Evolutionary conservation across 2,797 vertebrate species (phyloP).

Genomic region (Danio albolineatus): DNA sequence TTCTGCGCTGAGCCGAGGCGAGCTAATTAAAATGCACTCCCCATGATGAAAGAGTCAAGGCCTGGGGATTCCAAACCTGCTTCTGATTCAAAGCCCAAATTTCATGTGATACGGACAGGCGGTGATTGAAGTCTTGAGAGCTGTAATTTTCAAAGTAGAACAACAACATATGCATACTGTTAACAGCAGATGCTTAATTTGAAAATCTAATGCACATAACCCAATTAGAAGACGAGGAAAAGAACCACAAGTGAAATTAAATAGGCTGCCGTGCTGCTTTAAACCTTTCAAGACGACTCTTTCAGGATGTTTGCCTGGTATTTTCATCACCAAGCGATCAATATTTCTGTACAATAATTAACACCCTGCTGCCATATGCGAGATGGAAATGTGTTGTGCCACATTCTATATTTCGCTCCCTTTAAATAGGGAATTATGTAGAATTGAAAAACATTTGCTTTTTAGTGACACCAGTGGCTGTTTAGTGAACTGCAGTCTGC

Average conservation of each 20-base stretch:
- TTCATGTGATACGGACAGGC: conserved; percentile 72
- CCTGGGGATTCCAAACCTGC: conserved; percentile 74
- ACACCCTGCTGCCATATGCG: conserved; percentile 25
- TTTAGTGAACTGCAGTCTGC: no score
- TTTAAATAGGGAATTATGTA: background rate
- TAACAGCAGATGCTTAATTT: conserved; percentile 76
- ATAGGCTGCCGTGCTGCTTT: conserved; percentile 56
- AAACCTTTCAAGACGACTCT: conserved; percentile 50
- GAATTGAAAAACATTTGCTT: no score
- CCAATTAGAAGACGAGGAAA: conserved; percentile 65
- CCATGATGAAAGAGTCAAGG: conserved; percentile 71
- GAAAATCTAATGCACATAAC: conserved; percentile 69
- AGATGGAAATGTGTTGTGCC: conserved; percentile 21
- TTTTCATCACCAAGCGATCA: conserved; percentile 49
- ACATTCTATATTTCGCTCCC: background rate
- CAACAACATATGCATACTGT: conserved; percentile 75
- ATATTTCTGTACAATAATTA: conserved; percentile 33
- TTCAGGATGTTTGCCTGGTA: conserved; percentile 50
- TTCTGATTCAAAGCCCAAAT: conserved; percentile 76
- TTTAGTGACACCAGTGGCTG: no score
- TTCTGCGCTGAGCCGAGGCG: conserved; percentile 62
- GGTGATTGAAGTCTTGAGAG: conserved; percentile 77
- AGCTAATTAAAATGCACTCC: conserved; percentile 75
- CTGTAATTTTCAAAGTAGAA: conserved; percentile 74
- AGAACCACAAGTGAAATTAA: conserved; percentile 68